Evolutionary conservation across 2,797 vertebrate genomes (phyloP), one percentile per base, ranked within the genome.

Genomic region (Bovichtus variegatus): DNA sequence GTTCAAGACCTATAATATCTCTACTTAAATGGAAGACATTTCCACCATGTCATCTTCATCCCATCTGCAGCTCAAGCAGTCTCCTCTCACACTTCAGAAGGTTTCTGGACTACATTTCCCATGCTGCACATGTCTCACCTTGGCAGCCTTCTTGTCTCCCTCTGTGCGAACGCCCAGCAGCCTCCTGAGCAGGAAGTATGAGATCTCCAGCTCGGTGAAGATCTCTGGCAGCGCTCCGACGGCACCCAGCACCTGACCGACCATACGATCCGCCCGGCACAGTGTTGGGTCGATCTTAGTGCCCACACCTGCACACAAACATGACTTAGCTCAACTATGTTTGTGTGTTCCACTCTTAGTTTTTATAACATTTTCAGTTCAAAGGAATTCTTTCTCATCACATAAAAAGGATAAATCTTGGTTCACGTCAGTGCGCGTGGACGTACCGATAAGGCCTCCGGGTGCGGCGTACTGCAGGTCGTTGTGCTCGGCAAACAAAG

Each of bases 101-200:
- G 23, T 66, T 64, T n/a, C 13, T 3, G 11, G 31, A 61, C 47
- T 59, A 18, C 60, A 49, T 29, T 66, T 77, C 54, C 78, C 74
- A 78, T 4, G 15, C 63, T 70, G 60, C 80, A 8, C 6, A 0
- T 29, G n/a, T n/a, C 90, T 91, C 71, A 98, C 98, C 96, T 99
- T 99, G 18, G 98, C 98, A 29, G 98, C 98, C 90, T 99, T 99
- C 90, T 99, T 99, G 94, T 99, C 98, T 27, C 98, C 98, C 87
- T 99, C 98, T 8, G 97, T 99, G 83, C 98, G 97, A 61, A 99
- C 98, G 57, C 98, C 98, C 50, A 99, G 85, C 76, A 99, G 95
- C 78, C 98, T 93, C 77, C 98, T 93, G 50, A 99, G 95, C 83
- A 99, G 91, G 91, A 99, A 99, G 85, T 99, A 99, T 59, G 98